Evolutionary conservation across 53 echinoderm and acorn worm genomes (phyloP).

Genomic region (Patiria pectinifera): DNA sequence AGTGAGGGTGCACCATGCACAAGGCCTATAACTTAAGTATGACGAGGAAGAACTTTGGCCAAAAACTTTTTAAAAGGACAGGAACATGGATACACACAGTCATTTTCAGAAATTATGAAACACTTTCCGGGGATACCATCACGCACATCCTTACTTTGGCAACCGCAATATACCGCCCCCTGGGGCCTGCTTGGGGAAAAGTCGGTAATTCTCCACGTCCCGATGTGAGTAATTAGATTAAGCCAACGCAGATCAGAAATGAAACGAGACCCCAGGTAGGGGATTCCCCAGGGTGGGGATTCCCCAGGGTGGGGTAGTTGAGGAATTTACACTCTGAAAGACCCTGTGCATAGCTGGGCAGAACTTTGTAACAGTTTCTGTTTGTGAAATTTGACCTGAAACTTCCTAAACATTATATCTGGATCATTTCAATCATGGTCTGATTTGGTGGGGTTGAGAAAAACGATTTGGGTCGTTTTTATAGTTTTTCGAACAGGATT

Average conservation of each 20-base stretch:
- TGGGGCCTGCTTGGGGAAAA: not conserved
- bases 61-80: not conserved
- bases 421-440: not conserved
- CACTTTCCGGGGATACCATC: not conserved
- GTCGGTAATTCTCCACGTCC: conserved; percentile 16
- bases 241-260: conserved; percentile 10
- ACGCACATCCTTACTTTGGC: not conserved
- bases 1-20: no score
- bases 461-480: not conserved
- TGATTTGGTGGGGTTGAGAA: not conserved
- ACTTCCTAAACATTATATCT: not conserved
- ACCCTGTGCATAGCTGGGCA: not conserved
- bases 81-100: not conserved
- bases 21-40: no score
- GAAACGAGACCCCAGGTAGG: not conserved
- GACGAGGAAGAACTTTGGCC: not conserved
- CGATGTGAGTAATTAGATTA: conserved; percentile 37
- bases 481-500: not conserved
- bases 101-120: not conserved
- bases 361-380: not conserved
- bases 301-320: not conserved
- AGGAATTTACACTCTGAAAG: not conserved
- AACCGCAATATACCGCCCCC: not conserved
- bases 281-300: not conserved
- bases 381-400: not conserved